phyloP scores from a whole-genome alignment of 2,797 vertebrate genomes.

The Vespertilio murinus region DNA sequence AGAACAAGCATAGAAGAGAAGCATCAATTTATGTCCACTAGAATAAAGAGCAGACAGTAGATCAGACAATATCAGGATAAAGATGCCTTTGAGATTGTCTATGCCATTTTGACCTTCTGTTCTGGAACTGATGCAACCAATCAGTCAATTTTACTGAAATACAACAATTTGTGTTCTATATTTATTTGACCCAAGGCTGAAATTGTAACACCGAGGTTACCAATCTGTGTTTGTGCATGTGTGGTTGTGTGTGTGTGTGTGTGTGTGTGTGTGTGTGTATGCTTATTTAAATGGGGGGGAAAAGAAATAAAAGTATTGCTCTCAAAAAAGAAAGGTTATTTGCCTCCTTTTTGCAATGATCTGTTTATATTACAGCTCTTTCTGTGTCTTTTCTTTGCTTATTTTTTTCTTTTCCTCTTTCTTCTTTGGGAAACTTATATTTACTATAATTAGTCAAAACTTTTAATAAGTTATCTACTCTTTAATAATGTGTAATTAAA shows the following conservation, averaged over 20 bases:
- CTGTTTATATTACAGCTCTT: not conserved
- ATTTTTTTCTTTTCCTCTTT: not conserved
- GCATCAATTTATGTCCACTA: not conserved
- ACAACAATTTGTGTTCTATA: not conserved
- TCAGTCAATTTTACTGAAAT: not conserved
- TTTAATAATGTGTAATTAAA: not conserved
- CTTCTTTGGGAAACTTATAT: not conserved
- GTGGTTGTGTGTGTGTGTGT: not conserved
- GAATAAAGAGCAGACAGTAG: not conserved
- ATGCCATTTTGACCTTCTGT: not conserved
- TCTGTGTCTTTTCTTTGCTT: not conserved
- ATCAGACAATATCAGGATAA: not conserved
- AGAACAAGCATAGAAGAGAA: not conserved
- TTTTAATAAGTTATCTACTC: not conserved
- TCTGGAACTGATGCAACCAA: not conserved
- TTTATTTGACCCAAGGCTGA: not conserved
- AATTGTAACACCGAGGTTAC: not conserved
- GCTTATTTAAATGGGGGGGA: not conserved
- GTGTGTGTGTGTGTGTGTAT: not conserved
- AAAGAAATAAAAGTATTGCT: not conserved
- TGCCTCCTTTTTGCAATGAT: not conserved
- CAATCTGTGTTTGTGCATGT: not conserved
- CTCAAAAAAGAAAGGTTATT: not conserved
- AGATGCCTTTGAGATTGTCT: not conserved
- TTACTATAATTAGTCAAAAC: constrained; percentile 3